These are phyloP conservation scores for Macrosiphum euphorbiae DNA, from an alignment of 2,888 invertebrate genomes.

Conservation along the genomic window DNA sequence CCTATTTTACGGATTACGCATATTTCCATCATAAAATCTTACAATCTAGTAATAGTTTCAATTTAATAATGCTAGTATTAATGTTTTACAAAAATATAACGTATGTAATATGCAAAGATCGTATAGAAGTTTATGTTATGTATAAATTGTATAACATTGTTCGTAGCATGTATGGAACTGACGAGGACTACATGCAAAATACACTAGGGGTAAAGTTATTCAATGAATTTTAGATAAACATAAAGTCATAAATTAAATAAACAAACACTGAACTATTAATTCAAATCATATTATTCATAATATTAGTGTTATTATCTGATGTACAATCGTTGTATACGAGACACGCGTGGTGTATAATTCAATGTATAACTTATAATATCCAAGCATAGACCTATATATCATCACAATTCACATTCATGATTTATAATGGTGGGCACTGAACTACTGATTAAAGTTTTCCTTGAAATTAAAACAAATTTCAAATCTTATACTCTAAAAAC, in stretches of 20 bases:
- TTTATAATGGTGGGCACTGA: background rate
- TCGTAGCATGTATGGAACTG: background rate
- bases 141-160: background rate
- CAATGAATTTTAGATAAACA: constrained; percentile 31
- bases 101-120: background rate
- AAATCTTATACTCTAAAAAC: background rate
- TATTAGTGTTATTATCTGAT: constrained; percentile 14
- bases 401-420: background rate
- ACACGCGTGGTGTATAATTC: background rate
- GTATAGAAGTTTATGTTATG: background rate
- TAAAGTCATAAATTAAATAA: constrained; percentile 14
- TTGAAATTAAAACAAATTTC: background rate
- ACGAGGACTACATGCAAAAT: background rate
- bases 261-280: background rate
- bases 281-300: constrained; percentile 18
- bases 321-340: background rate
- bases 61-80: background rate
- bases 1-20: background rate
- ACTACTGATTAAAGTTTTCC: background rate
- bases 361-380: background rate
- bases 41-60: background rate
- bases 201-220: constrained; percentile 20
- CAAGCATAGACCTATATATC: background rate
- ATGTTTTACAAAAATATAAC: background rate
- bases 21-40: background rate